A percentile compares a stretch with the other conserved stretches of the same genome.
phyloP scores from a whole-genome alignment of 2,888 invertebrate species.

The Ceraclea dissimilis region DNA sequence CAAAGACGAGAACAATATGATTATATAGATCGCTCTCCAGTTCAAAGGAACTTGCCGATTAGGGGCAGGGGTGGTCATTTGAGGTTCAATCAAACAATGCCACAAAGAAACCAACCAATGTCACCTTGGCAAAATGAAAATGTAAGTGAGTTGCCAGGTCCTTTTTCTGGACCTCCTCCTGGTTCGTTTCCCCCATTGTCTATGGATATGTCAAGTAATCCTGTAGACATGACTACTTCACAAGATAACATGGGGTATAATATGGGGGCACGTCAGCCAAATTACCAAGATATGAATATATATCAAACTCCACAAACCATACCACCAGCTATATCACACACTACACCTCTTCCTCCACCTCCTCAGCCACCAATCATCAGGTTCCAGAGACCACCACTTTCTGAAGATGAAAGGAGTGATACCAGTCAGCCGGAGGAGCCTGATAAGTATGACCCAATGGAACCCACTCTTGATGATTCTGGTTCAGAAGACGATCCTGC shows the following conservation, averaged over 20 bases:
- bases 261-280: neutral
- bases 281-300: neutral
- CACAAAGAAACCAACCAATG: conserved; percentile 9
- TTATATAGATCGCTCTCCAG: conserved; percentile 18
- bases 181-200: conserved; percentile 4
- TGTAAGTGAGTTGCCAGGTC: conserved; percentile 9
- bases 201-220: neutral
- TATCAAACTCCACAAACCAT: conserved; percentile 3
- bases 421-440: conserved; percentile 52
- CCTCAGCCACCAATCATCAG: conserved; percentile 36
- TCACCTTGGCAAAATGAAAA: conserved; percentile 18
- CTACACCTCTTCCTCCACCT: conserved; percentile 30
- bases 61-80: conserved; percentile 17
- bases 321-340: neutral
- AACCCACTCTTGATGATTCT: conserved; percentile 43
- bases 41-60: conserved; percentile 10
- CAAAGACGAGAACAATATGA: conserved; percentile 19
- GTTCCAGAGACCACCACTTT: conserved; percentile 36
- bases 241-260: conserved; percentile 7
- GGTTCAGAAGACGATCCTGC: conserved; percentile 33
- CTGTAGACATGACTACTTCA: conserved; percentile 11
- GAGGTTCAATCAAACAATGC: conserved; percentile 13
- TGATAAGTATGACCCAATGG: conserved; percentile 51
- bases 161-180: conserved; percentile 4
- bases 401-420: conserved; percentile 50